phyloP scores from a whole-genome alignment of 1,140 invertebrate species.

The Listronotus bonariensis region DNA sequence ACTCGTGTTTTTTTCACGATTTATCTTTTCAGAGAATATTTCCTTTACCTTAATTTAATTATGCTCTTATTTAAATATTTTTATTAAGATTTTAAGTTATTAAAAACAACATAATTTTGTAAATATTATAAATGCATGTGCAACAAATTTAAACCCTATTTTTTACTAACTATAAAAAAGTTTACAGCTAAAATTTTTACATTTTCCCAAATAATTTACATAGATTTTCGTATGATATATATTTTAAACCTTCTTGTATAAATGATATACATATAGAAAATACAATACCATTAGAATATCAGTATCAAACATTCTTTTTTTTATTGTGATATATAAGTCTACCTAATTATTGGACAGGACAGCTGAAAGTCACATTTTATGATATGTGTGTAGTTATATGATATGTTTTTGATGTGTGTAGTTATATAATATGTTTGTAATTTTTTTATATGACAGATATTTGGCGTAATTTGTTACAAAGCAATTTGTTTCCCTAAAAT shows the following conservation, averaged over 20 bases:
- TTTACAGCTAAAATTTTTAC: no score
- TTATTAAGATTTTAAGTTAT: no score
- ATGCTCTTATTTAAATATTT: no score
- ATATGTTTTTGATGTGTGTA: slow-evolving; percentile 14
- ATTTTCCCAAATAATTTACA: no score
- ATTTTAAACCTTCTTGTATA: neutral
- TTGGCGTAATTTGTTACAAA: neutral
- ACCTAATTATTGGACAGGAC: slow-evolving; percentile 53
- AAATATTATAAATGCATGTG: no score
- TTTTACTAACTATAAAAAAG: no score
- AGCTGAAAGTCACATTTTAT: slow-evolving; percentile 51
- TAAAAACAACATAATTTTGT: no score
- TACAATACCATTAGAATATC: slow-evolving; percentile 48
- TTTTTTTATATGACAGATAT: neutral
- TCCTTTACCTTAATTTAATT: no score
- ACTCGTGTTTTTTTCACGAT: no score
- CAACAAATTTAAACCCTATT: no score
- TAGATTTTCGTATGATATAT: no score
- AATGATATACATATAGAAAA: slow-evolving; percentile 49
- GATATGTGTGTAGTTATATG: slow-evolving; percentile 48
- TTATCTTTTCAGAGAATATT: no score
- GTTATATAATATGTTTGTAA: neutral
- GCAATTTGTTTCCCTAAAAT: neutral
- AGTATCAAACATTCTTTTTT: slow-evolving; percentile 43
- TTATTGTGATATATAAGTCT: slow-evolving; percentile 39